A percentile compares a stretch with the other conserved stretches of the same genome.
Conservation (phyloP, 2,888 invertebrate genomes). For the Drosophila tanythrix region DNA sequence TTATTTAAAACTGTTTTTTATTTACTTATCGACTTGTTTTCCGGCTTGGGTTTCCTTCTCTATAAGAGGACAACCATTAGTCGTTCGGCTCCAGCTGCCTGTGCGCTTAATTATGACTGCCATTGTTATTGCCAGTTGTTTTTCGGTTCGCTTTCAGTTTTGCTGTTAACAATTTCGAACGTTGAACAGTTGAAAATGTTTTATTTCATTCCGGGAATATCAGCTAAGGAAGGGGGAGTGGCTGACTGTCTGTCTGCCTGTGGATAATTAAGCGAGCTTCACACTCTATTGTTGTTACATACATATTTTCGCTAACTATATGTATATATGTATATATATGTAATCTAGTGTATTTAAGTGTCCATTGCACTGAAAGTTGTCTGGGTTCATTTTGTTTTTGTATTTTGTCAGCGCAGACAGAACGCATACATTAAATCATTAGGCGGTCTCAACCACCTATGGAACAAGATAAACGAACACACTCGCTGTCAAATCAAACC, state of each 20-base stretch:
- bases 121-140: constrained; percentile 55
- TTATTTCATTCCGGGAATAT: constrained; percentile 7
- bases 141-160: constrained; percentile 46
- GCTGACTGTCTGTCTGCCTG: constrained; percentile 31
- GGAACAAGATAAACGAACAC: no score
- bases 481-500: constrained; percentile 44
- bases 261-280: constrained; percentile 67
- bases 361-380: constrained; percentile 26
- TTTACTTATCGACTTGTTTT: neutral
- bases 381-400: neutral
- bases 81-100: neutral
- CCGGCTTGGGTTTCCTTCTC: neutral
- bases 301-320: constrained; percentile 14
- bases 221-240: constrained; percentile 9
- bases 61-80: constrained; percentile 12
- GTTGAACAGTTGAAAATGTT: constrained; percentile 54
- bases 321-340: constrained; percentile 10
- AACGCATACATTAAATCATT: constrained; percentile 63
- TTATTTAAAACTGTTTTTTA: neutral
- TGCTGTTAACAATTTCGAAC: constrained; percentile 42
- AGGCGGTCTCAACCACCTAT: constrained; percentile 33
- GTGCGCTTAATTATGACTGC: constrained; percentile 14
- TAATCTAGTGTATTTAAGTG: neutral
- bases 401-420: constrained; percentile 1
- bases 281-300: constrained; percentile 19